Conservation (phyloP, 2,797 vertebrate genomes). For the Bradypodion pumilum region DNA sequence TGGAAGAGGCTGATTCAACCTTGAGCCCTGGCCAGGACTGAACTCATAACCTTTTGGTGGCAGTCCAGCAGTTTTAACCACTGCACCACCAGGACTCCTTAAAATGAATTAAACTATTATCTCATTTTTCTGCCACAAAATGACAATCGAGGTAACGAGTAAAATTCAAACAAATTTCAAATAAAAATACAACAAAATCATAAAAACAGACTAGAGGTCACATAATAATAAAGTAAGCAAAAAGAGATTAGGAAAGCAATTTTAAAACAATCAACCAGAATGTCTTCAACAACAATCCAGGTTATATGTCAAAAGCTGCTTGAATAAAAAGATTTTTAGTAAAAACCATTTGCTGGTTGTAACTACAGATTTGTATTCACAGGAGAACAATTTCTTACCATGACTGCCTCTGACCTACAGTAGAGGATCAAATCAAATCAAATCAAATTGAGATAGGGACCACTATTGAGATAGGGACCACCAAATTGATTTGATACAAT, state of each 20-base stretch:
- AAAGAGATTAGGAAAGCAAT: neutral
- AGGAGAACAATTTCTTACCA: too few relatives aligned
- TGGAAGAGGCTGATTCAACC: too few relatives aligned
- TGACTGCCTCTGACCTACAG: too few relatives aligned
- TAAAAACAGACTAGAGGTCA: neutral
- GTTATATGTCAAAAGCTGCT: neutral
- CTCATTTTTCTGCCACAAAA: neutral
- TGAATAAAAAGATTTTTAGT: neutral
- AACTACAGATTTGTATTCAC: neutral
- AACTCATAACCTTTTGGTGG: too few relatives aligned
- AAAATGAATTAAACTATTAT: neutral
- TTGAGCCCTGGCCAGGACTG: too few relatives aligned
- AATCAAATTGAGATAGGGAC: too few relatives aligned
- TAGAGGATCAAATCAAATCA: too few relatives aligned
- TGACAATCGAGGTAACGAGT: neutral
- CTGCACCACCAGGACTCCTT: too few relatives aligned
- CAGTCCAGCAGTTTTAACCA: too few relatives aligned
- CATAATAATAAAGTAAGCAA: neutral
- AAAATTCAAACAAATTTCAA: neutral
- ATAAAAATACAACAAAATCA: neutral
- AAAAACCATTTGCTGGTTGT: neutral
- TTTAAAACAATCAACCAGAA: neutral
- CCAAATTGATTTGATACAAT: too few relatives aligned
- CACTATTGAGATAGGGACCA: too few relatives aligned
- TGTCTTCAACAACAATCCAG: neutral